phyloP scores from a whole-genome alignment of 2,797 vertebrate species.

The Pseudopleuronectes americanus region DNA sequence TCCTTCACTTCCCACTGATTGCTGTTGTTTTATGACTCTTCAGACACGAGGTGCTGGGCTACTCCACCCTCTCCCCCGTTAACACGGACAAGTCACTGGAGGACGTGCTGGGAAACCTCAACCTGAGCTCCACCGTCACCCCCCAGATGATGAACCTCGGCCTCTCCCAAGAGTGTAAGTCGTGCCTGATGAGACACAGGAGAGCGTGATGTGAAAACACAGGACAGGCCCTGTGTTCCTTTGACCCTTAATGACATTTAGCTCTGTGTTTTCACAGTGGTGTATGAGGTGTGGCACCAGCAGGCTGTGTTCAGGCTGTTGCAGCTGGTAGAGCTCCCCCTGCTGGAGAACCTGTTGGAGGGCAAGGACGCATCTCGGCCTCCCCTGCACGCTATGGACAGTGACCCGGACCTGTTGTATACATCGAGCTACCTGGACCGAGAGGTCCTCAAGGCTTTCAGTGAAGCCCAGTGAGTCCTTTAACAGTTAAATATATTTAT shows the following conservation, averaged over 20 bases:
- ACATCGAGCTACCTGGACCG: conserved; percentile 92
- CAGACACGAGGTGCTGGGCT: conserved; percentile 83
- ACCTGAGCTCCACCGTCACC: conserved; percentile 85
- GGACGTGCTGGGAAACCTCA: conserved; percentile 91
- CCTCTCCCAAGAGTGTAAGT: conserved; percentile 89
- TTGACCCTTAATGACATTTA: neutral
- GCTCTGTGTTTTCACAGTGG: conserved; percentile 80
- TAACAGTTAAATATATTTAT: too few relatives aligned
- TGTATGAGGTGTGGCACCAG: conserved; percentile 95
- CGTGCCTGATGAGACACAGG: neutral
- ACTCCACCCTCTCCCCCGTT: conserved; percentile 80
- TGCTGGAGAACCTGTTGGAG: conserved; percentile 91
- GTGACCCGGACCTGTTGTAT: conserved; percentile 83
- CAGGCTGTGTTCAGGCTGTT: conserved; percentile 92
- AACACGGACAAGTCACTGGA: conserved; percentile 88
- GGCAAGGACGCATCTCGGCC: conserved; percentile 73
- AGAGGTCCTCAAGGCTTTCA: conserved; percentile 96
- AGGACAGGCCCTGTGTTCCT: neutral
- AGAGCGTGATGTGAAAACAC: neutral
- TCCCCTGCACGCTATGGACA: conserved; percentile 80
- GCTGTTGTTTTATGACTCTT: conserved; percentile 52
- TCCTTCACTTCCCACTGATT: conserved; percentile 50
- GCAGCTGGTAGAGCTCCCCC: conserved; percentile 94
- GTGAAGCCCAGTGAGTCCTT: conserved; percentile 92
- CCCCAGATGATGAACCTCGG: conserved; percentile 85